phyloP scores from a whole-genome alignment of 2,797 vertebrate species.

The Eulemur rubriventer region DNA sequence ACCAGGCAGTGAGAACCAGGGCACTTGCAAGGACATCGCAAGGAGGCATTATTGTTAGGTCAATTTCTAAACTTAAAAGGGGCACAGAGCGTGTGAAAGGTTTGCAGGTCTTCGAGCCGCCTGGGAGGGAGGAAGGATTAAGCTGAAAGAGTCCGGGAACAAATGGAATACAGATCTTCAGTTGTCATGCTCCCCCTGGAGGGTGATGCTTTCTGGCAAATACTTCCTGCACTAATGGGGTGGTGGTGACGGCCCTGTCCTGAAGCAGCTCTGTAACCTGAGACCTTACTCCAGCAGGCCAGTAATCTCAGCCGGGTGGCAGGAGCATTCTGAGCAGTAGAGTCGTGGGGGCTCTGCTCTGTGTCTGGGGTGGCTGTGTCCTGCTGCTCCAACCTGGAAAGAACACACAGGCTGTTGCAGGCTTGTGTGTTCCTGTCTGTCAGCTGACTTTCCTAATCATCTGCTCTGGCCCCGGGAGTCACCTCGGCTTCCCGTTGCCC shows the following conservation, averaged over 20 bases:
- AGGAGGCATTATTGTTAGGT: neutral
- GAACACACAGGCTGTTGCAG: neutral
- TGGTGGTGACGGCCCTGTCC: neutral
- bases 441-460: neutral
- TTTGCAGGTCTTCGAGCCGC: neutral
- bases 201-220: slow-evolving; percentile 21
- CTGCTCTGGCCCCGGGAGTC: neutral
- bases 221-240: slow-evolving; percentile 56
- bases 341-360: neutral
- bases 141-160: slow-evolving; percentile 28
- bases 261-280: slow-evolving; percentile 56
- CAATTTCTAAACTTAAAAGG: slow-evolving; percentile 47
- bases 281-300: neutral
- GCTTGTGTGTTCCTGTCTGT: neutral
- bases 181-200: slow-evolving; percentile 14
- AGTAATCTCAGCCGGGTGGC: neutral
- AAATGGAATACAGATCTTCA: slow-evolving; percentile 6
- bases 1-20: neutral
- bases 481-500: neutral
- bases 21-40: neutral
- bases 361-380: neutral
- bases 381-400: neutral
- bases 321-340: neutral
- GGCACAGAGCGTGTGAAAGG: neutral
- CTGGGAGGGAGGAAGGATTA: neutral